Conservation (phyloP, 2,113 vertebrate species). For the Chlamydotis undulata region DNA sequence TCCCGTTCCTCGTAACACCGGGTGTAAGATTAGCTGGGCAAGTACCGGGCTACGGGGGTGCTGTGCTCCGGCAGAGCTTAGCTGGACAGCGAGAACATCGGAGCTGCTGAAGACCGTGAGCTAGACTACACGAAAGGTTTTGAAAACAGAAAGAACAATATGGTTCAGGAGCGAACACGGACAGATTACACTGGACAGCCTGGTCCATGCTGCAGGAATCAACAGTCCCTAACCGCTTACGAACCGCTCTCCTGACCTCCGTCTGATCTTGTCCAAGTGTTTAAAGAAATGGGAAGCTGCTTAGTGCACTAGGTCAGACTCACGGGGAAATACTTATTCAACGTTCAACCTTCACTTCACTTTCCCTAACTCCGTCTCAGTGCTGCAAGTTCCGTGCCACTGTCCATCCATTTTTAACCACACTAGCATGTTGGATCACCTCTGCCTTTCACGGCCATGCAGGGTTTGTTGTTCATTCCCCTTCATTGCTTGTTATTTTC, state of each 20-base stretch:
- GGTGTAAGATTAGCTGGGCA: no score
- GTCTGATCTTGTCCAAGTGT: rapidly evolving
- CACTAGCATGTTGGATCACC: neutral
- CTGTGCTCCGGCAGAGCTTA: no score
- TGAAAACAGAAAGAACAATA: neutral
- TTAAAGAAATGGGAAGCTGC: rapidly evolving
- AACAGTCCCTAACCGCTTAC: rapidly evolving
- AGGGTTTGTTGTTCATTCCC: neutral
- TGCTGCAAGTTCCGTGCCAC: neutral
- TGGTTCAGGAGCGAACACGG: rapidly evolving
- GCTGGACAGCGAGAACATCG: no score
- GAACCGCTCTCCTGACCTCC: neutral
- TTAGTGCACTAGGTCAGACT: neutral
- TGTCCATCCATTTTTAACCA: neutral
- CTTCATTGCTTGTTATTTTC: neutral
- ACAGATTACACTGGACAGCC: neutral
- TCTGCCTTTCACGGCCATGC: neutral
- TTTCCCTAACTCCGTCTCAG: neutral
- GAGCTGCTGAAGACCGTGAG: neutral
- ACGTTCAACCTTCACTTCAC: neutral
- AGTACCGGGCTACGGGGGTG: no score
- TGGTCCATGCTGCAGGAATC: rapidly evolving
- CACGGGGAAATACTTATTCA: rapidly evolving
- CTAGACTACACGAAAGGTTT: rapidly evolving
- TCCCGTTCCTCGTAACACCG: no score